Base-by-base conservation (phyloP, 2,113 vertebrate genomes). In the Eulacestoma nigropectus region DNA sequence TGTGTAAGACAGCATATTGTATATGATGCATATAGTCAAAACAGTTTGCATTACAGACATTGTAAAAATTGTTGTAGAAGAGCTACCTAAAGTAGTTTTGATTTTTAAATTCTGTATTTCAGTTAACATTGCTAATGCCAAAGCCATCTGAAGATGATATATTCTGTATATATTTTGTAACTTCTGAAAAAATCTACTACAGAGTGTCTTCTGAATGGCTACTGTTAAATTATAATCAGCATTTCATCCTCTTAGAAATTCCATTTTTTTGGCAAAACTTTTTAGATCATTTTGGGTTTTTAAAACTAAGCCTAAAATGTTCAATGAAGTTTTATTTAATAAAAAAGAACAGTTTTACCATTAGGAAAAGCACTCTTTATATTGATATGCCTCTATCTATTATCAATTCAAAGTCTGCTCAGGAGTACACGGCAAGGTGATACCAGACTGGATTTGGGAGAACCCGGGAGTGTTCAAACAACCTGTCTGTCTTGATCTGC, bases 151-250 rank as follows among this genome's bases (percentile, higher is more conserved):
- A 96, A 96, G 95, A 93, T 97, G 95, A 96, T 97, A 90, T 62
- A 90, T 95, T 98, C 96, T 99, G 96, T 99, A 98, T 99, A 99
- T 99, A 99, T 99, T 98, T 99, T 98, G 98, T 97, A 97, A 96
- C 90, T 97, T 97, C 86, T 97, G 96, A 81, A 96, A 97, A 98
- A 96, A 96, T 94, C 95, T 96, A 92, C 95, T 94, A 93, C 94
- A 96, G 93, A 64, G 67, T 93, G 89, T 95, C 93, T 97, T 98
- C 94, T 95, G 91, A 96, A 95, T 86, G 96, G 95, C 97, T 98
- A 95, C 96, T 98, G 93, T 97, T 98, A 98, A 98, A 94, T 98
- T 98, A 98, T 96, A 96, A 95, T 81, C 93, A 74, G 30, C 44
- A 90, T 93, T 97, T 98, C 93, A 93, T 88, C 82, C 70, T 95